Evolutionary conservation across 2,113 vertebrate species (phyloP), one percentile per base, ranked within the genome.

Genomic region (Heteronetta atricapilla): DNA sequence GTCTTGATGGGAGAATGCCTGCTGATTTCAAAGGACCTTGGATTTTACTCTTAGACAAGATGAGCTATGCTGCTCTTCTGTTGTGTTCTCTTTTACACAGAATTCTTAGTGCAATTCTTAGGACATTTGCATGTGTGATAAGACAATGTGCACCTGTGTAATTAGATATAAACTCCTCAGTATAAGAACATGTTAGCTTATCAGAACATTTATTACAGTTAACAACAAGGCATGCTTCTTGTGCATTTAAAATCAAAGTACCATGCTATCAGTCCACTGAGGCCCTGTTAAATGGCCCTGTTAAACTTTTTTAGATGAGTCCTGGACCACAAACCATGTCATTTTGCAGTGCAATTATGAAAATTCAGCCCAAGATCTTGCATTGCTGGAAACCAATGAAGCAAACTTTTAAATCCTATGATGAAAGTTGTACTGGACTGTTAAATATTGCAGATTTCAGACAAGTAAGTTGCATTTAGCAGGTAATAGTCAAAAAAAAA

Each of bases 311-410:
- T 18, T 60, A 98, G 97, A 92, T 96, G 90, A 97, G 93, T 62
- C 42, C 95, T 8, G 98, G 97, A 14, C 28, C 92, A 2, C 91
- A 96, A 81, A 93, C 91, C 0, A 29, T 38, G 0, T 83, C 84
- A 8, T 97, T 98, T 56, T 89, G 93, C 33, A 94, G 94, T 0
- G 89, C 96, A 22, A 87, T 97, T 88, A 92, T 98, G 73, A 97
- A 96, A 66, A 89, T 98, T 58, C 96, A 98, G 56, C 95, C 97
- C 68, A 67, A 91, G 34, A 93, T 97, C 6, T 33, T 96, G 80
- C 89, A 82, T 56, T 98, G 96, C 94, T 98, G 98, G 97, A 94
- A 93, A 74, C 87, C 97, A 5, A 92, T 97, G 96, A 96, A 97
- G 42, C 74, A 55, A n/a, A 88, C 89, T 1, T 98, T 98, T 78